These are phyloP conservation scores for Pocillopora verrucosa DNA, from an alignment of 64 coral and sea anemone species.

Conservation along the genomic window DNA sequence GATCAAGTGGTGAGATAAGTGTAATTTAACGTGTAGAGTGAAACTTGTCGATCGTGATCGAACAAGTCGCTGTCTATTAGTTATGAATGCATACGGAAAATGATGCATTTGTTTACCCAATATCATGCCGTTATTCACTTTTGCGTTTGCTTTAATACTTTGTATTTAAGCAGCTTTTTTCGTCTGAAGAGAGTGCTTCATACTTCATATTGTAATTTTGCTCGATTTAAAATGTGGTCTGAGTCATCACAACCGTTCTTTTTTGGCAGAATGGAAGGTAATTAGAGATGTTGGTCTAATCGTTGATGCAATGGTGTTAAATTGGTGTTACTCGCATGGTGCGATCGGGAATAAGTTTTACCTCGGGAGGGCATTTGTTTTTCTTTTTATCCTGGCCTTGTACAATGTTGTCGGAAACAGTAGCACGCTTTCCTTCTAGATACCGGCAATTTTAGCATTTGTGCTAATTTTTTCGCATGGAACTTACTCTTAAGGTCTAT, in stretches of 20 bases:
- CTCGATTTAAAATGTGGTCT: not conserved
- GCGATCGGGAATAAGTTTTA: not conserved
- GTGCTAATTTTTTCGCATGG: not conserved
- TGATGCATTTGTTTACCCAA: slow-evolving; percentile 13
- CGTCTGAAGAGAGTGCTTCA: not conserved
- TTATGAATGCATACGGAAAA: not conserved
- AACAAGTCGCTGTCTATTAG: not conserved
- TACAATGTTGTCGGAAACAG: not conserved
- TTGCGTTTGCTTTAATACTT: slow-evolving; percentile 17
- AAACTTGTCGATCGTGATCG: not conserved
- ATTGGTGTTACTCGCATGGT: not conserved
- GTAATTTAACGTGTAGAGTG: not conserved
- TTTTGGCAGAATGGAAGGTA: not conserved
- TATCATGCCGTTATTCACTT: slow-evolving; percentile 1
- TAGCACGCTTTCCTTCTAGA: not conserved
- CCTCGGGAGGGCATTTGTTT: not conserved
- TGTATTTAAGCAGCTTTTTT: slow-evolving; percentile 8
- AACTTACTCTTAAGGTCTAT: not conserved
- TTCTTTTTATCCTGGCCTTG: not conserved
- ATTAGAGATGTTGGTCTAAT: not conserved
- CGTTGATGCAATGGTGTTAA: not conserved
- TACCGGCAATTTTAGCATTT: not conserved
- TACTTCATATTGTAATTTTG: not conserved
- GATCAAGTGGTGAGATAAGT: slow-evolving; percentile 65
- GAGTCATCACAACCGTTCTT: not conserved